These are phyloP conservation scores for Remorina albescens DNA, from an alignment of 2,797 vertebrate species.

Conservation along the genomic window DNA sequence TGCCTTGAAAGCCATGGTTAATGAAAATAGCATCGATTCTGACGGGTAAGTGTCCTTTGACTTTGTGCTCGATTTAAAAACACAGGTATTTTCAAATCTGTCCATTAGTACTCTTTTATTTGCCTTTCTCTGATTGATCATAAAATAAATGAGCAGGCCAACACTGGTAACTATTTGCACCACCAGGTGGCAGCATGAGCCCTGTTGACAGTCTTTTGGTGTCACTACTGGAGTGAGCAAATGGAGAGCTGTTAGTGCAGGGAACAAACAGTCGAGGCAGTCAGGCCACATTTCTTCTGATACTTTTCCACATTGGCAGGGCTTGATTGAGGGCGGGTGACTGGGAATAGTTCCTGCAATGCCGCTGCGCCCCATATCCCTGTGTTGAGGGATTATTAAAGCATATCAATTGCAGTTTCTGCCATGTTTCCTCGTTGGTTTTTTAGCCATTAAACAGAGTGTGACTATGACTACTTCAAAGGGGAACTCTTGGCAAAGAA, in stretches of 20 bases:
- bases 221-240: neutral
- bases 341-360: slow-evolving; percentile 45
- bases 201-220: neutral
- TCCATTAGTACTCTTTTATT: neutral
- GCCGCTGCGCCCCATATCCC: slow-evolving; percentile 36
- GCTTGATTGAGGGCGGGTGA: slow-evolving; percentile 62
- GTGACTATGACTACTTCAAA: slow-evolving; percentile 1
- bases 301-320: slow-evolving; percentile 54
- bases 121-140: neutral
- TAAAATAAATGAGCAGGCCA: neutral
- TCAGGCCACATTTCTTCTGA: slow-evolving; percentile 66
- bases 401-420: slow-evolving; percentile 24
- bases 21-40: slow-evolving; percentile 89
- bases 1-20: slow-evolving; percentile 94
- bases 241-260: slow-evolving; percentile 9
- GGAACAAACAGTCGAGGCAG: slow-evolving; percentile 42
- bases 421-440: slow-evolving; percentile 8
- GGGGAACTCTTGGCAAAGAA: neutral
- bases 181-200: slow-evolving; percentile 76
- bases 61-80: neutral
- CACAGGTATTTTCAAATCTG: neutral
- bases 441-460: slow-evolving; percentile 4
- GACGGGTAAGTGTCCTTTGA: slow-evolving; percentile 87
- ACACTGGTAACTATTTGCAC: neutral
- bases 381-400: slow-evolving; percentile 37